Conservation (phyloP, 2,888 invertebrate species). For the Lypha dubia region DNA sequence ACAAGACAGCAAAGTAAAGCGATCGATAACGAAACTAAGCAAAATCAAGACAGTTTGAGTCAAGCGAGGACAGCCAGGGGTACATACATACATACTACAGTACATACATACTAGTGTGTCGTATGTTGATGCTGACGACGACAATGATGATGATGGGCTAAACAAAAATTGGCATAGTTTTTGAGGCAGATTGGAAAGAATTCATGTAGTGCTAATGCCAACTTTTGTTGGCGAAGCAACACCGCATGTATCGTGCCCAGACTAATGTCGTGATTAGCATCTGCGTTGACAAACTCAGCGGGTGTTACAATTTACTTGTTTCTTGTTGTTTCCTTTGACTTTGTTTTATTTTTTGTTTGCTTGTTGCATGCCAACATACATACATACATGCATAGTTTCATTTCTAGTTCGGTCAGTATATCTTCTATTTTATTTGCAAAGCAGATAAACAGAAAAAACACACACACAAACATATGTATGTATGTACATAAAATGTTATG, state of each 20-base stretch:
- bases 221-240: constrained; percentile 78
- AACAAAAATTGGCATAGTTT: constrained; percentile 60
- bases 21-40: constrained; percentile 21
- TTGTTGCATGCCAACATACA: constrained; percentile 53
- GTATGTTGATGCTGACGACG: constrained; percentile 19
- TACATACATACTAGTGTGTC: constrained; percentile 18
- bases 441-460: too few species aligned
- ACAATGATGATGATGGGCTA: constrained; percentile 51
- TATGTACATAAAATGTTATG: constrained; percentile 24
- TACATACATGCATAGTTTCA: too few species aligned
- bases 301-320: constrained; percentile 69
- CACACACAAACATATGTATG: not conserved
- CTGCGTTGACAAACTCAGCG: constrained; percentile 82
- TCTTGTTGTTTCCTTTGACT: not conserved
- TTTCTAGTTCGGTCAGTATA: constrained; percentile 43
- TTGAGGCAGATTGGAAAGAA: constrained; percentile 58
- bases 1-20: constrained; percentile 4
- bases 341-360: too few species aligned
- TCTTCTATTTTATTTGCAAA: constrained; percentile 55
- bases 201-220: constrained; percentile 71
- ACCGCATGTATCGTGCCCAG: constrained; percentile 74
- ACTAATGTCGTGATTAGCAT: constrained; percentile 82
- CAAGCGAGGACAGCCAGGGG: constrained; percentile 31
- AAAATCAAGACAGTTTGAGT: constrained; percentile 27
- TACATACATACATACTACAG: not conserved